phyloP scores from a whole-genome alignment of 2,888 invertebrate species.

The Epicampocera succincta region DNA sequence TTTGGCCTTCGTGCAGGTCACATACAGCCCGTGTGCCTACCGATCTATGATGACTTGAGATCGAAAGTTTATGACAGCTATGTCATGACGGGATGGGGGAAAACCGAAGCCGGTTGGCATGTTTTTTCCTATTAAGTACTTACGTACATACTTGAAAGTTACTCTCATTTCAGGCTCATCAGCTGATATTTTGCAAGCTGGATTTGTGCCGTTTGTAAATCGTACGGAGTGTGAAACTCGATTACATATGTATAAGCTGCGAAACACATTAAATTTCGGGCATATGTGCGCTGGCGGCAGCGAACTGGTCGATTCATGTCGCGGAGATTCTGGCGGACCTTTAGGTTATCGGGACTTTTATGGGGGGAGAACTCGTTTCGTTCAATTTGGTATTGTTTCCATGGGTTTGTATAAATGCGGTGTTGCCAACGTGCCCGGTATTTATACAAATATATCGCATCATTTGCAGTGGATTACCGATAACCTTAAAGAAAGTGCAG shows the following conservation, averaged over 20 bases:
- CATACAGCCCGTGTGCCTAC: slow-evolving; percentile 75
- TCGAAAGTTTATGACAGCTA: slow-evolving; percentile 58
- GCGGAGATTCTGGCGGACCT: slow-evolving; percentile 78
- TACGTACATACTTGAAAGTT: background rate
- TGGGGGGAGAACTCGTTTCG: slow-evolving; percentile 37
- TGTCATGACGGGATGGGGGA: slow-evolving; percentile 76
- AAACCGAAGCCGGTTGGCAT: slow-evolving; percentile 74
- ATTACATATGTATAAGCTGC: slow-evolving; percentile 33
- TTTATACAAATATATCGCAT: slow-evolving; percentile 83
- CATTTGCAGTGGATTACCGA: slow-evolving; percentile 84
- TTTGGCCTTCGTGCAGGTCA: slow-evolving; percentile 60
- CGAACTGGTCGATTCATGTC: slow-evolving; percentile 75
- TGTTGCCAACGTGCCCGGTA: slow-evolving; percentile 82
- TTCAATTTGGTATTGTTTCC: slow-evolving; percentile 84
- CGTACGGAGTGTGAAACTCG: slow-evolving; percentile 29
- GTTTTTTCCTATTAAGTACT: background rate
- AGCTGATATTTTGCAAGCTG: slow-evolving; percentile 52
- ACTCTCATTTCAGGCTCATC: slow-evolving; percentile 27
- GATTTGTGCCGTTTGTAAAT: slow-evolving; percentile 42
- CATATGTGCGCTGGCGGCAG: slow-evolving; percentile 70
- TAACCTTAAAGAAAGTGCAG: slow-evolving; percentile 68
- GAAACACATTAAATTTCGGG: slow-evolving; percentile 19
- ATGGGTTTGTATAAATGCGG: slow-evolving; percentile 84
- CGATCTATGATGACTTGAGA: slow-evolving; percentile 72
- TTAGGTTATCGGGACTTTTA: slow-evolving; percentile 72